Evolutionary conservation across 2,113 vertebrate species (phyloP), one percentile per base, ranked within the genome.

Genomic region (Malurus elegans): DNA sequence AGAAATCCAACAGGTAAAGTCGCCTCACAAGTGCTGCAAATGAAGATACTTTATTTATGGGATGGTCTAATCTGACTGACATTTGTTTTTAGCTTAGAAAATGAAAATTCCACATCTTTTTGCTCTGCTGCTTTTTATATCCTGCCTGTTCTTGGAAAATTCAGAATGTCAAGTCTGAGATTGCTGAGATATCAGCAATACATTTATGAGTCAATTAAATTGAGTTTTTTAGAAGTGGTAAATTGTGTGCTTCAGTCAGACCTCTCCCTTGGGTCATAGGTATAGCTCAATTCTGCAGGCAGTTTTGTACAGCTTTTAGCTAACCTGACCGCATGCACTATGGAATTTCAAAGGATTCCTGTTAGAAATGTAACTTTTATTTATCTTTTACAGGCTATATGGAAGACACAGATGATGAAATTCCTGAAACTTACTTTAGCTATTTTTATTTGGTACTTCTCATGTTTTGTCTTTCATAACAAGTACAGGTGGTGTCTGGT

Each of bases 1-100:
- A 97, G 96, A 96, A 97, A 97, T 95, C 91, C 29, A 69, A 91
- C 85, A 95, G 93, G 98, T 98, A 98, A 98, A 97, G 95, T 96
- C 16, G 1, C 94, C 96, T 97, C 97, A 96, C 95, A 97, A 98
- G 96, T 96, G 61, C 88, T 97, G 92, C 85, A 86, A 97, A 90
- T 95, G 87, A 94, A 97, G 96, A 95, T 97, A 88, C 78, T 97
- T 98, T 97, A 82, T 95, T 95, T 96, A 64, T 89, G 79, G 92
- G 80, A 24, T 74, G 36, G 86, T 81, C 79, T 97, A 78, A 88
- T 95, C 86, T 97, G 89, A 88, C 80, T 95, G 91, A 97, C 96
- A 97, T 93, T 71, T 96, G 85, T 86, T 97, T 98, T 96, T 95
- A 96, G 92, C 71, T 69, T 81, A 95, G 95, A 93, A 86, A 96